These are phyloP conservation scores for Melanchra persicariae DNA, from an alignment of 2,888 invertebrate genomes.

Conservation along the genomic window DNA sequence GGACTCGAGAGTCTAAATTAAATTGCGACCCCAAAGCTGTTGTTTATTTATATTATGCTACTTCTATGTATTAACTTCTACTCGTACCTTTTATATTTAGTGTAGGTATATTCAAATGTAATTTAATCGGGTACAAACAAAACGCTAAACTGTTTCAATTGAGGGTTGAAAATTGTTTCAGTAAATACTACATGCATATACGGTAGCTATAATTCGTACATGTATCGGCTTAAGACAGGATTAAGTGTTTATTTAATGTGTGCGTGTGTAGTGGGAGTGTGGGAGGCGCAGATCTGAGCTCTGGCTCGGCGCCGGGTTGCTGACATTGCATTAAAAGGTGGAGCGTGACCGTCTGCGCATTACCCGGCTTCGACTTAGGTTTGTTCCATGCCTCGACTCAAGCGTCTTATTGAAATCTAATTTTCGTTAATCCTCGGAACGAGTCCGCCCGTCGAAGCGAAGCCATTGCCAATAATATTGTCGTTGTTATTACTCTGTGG, in stretches of 20 bases:
- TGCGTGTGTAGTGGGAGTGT: constrained; percentile 47
- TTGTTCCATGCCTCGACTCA: constrained; percentile 83
- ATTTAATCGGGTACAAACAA: constrained; percentile 57
- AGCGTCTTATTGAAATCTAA: constrained; percentile 90
- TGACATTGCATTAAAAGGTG: constrained; percentile 85
- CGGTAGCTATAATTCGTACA: constrained; percentile 56
- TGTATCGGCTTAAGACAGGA: constrained; percentile 59
- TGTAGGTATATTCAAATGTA: constrained; percentile 61
- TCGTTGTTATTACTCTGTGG: constrained; percentile 77
- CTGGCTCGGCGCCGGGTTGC: constrained; percentile 67
- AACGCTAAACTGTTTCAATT: constrained; percentile 42
- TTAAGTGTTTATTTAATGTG: constrained; percentile 59
- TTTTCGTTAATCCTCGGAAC: constrained; percentile 88
- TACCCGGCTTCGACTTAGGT: constrained; percentile 84
- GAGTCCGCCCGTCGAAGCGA: constrained; percentile 75
- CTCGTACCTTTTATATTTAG: constrained; percentile 53
- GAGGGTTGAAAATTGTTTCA: constrained; percentile 47
- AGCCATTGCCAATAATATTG: constrained; percentile 82
- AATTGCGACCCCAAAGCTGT: constrained; percentile 67
- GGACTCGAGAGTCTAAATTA: constrained; percentile 67
- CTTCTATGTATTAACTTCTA: constrained; percentile 62
- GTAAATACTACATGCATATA: constrained; percentile 52
- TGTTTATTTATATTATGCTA: constrained; percentile 68
- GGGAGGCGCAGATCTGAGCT: constrained; percentile 52
- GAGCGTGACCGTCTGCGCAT: constrained; percentile 86